Conservation (phyloP, 2,113 vertebrate species). For the Petrocephalus zakoni region DNA sequence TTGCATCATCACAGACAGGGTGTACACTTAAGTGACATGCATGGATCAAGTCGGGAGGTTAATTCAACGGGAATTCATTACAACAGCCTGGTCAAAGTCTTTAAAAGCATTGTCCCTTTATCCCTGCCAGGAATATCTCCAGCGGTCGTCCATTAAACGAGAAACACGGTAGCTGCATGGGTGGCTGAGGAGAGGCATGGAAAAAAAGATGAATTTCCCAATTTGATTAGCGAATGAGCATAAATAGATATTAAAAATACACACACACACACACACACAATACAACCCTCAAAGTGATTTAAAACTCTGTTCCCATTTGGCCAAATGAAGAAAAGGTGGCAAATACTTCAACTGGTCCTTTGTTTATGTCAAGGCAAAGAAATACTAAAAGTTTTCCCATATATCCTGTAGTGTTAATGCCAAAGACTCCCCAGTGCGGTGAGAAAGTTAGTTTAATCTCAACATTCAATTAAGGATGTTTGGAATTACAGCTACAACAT, state of each 20-base stretch:
- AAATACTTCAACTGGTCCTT: background rate
- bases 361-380: background rate
- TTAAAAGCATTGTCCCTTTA: background rate
- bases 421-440: slow-evolving; percentile 18
- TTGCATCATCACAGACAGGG: background rate
- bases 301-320: background rate
- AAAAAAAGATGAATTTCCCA: background rate
- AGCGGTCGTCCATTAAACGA: background rate
- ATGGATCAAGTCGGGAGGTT: background rate
- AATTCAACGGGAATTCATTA: background rate
- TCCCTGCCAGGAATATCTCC: background rate
- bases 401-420: background rate
- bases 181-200: background rate
- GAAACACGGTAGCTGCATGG: background rate
- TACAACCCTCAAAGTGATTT: background rate
- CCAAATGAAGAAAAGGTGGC: background rate
- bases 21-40: background rate
- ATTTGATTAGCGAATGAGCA: background rate
- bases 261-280: background rate
- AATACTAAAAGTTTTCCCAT: background rate
- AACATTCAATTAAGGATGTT: slow-evolving; percentile 39
- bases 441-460: slow-evolving; percentile 20
- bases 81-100: background rate
- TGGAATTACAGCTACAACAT: slow-evolving; percentile 43
- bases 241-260: background rate